Percentiles rank a stretch among this genome's conserved stretches.
phyloP scores from a whole-genome alignment of 2,113 vertebrate genomes.

The Neodon shergylaensis region DNA sequence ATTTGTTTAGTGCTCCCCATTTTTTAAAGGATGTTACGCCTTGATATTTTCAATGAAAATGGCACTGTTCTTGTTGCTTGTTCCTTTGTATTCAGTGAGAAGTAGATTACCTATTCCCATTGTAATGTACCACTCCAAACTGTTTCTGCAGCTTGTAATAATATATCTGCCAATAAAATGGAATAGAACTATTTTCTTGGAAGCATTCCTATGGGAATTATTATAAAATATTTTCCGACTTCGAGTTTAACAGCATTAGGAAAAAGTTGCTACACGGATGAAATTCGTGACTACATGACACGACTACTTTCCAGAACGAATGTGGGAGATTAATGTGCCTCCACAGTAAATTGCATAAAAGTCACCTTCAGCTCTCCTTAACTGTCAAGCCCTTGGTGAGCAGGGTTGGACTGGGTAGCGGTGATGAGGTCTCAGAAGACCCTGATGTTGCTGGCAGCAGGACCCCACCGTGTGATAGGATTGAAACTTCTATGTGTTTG shows the following conservation, averaged over 20 bases:
- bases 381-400: neutral
- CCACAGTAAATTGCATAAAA: neutral
- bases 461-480: neutral
- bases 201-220: neutral
- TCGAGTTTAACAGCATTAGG: slow-evolving; percentile 33
- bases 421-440: neutral
- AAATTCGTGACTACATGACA: neutral
- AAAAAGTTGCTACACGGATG: slow-evolving; percentile 16
- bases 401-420: neutral
- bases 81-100: slow-evolving; percentile 8
- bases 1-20: neutral
- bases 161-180: neutral
- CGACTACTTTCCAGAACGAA: neutral
- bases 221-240: neutral
- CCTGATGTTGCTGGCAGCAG: neutral
- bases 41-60: slow-evolving; percentile 22
- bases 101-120: neutral
- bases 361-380: neutral
- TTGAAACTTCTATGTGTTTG: neutral
- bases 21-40: neutral
- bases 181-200: neutral
- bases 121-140: neutral
- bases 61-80: neutral
- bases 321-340: neutral
- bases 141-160: neutral